Base-by-base conservation (phyloP, 2,113 vertebrate species). In the Platysteira castanea region DNA sequence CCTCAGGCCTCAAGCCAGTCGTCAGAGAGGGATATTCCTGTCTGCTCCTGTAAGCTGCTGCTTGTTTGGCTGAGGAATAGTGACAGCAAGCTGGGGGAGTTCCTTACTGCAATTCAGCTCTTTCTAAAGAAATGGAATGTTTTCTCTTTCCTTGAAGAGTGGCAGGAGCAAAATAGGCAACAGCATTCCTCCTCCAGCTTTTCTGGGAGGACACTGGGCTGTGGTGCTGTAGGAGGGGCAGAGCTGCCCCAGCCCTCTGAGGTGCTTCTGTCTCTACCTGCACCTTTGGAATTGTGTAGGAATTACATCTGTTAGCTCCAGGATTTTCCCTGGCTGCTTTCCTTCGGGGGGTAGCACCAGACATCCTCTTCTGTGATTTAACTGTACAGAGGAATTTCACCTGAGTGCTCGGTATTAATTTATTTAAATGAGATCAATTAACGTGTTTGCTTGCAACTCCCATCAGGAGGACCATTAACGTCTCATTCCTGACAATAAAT, bases 341-440 rank as follows among this genome's bases (percentile, higher is more conserved):
- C 13, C 67, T 67, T 67, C 54, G 31, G 28, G 12, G 57, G 14
- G 14, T 24, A 39, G 56, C 57, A 74, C 15, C 41, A 76, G 52
- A 37, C 52, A 71, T 54, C 42, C 35, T 74, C 44, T 71, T 69
- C 31, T 91, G 57, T 69, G 59, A 53, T 80, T 81, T 35, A 79
- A 35, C 47, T 18, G 0, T n/a, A 35, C 16, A 12, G 64, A 87
- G 31, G 13, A 73, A 44, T 87, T 84, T 61, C 79, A 94, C 80
- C 50, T 69, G n/a, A 75, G 52, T 73, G 41, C 21, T 92, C 19
- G 17, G 20, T 37, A 89, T 52, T 91, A 28, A 82, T 89, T 91
- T 84, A 84, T 94, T 94, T 91, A 79, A 94, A 93, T 85, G 28
- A 94, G 61, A 44, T 76, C 21, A 24, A 23, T 89, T 94, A 76